Base-by-base conservation (phyloP, 2,888 invertebrate species). In the Nemurella pictetii region DNA sequence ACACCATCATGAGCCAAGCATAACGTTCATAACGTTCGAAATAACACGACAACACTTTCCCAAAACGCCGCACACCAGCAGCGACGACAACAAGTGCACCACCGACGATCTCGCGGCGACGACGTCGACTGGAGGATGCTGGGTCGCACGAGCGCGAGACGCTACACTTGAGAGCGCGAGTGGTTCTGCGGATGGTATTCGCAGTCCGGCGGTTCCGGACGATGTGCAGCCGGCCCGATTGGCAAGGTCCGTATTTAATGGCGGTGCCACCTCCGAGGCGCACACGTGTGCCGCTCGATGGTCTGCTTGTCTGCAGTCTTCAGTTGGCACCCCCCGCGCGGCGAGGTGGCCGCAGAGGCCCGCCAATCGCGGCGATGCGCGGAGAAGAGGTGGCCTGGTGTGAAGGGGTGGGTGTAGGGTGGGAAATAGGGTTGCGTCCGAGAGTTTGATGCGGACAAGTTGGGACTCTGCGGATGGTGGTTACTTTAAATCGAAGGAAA, bases 1-100 rank as follows among this genome's bases (percentile, higher is more conserved):
- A 7, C 28, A 81, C 36, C 80, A 81, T 81, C 80, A 36, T 81
- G n/a, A 32, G 9, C 32, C 80, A n/a, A 26, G 3, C 80, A 81
- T 30, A 81, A 5, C 80, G 25, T 35, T 55, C 55, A 55, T 55
- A 55, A 55, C 55, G 55, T 55, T 55, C 55, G 20, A 55, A 3
- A 55, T 12, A 20, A 55, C 2, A 12, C n/a, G n/a, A n/a, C 55
- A 55, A 55, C 55, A 55, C 55, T 55, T 2, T 12, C n/a, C n/a
- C n/a, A n/a, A n/a, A n/a, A n/a, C n/a, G n/a, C n/a, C n/a, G n/a
- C n/a, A n/a, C n/a, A n/a, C n/a, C n/a, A n/a, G n/a, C n/a, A n/a
- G n/a, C n/a, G n/a, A n/a, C n/a, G n/a, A n/a, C n/a, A n/a, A n/a
- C n/a, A n/a, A n/a, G n/a, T n/a, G n/a, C n/a, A n/a, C n/a, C n/a